These are phyloP conservation scores for Aphaenogaster floridana DNA, from an alignment of 1,140 invertebrate species.

Conservation along the genomic window DNA sequence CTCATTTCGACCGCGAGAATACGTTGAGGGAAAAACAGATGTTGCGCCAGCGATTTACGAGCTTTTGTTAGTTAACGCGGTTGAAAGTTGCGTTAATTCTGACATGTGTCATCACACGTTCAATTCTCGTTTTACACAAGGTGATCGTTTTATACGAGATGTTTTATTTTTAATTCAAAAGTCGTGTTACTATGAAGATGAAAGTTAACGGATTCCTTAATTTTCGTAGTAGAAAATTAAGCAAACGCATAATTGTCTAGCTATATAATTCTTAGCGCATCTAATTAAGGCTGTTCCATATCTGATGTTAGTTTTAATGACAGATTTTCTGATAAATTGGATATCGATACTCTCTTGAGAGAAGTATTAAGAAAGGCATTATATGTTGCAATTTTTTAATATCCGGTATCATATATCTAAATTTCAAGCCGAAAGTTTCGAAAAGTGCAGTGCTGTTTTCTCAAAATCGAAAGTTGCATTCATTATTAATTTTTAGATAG, in stretches of 20 bases:
- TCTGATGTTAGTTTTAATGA: neutral
- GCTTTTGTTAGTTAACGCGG: conserved; percentile 38
- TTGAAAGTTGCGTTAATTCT: conserved; percentile 1
- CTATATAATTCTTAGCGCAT: neutral
- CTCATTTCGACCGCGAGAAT: neutral
- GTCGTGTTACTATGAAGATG: neutral
- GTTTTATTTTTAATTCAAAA: conserved; percentile 8
- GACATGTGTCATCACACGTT: neutral
- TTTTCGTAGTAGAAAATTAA: neutral
- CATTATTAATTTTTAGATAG: conserved; percentile 21
- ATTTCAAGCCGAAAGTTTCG: neutral
- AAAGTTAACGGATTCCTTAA: neutral
- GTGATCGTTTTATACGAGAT: neutral
- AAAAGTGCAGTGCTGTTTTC: neutral
- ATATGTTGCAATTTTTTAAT: neutral
- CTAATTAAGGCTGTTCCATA: neutral
- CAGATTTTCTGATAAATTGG: neutral
- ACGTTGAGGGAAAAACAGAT: neutral
- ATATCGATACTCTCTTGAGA: neutral
- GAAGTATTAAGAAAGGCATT: neutral
- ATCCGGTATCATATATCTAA: neutral
- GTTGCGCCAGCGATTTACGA: conserved; percentile 47
- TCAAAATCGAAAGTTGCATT: neutral
- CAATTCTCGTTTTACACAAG: neutral
- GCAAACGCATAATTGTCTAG: neutral